A percentile compares a stretch with the other conserved stretches of the same genome.
Evolutionary conservation across 2,797 vertebrate species (phyloP).

Genomic region (Cygnus olor): DNA sequence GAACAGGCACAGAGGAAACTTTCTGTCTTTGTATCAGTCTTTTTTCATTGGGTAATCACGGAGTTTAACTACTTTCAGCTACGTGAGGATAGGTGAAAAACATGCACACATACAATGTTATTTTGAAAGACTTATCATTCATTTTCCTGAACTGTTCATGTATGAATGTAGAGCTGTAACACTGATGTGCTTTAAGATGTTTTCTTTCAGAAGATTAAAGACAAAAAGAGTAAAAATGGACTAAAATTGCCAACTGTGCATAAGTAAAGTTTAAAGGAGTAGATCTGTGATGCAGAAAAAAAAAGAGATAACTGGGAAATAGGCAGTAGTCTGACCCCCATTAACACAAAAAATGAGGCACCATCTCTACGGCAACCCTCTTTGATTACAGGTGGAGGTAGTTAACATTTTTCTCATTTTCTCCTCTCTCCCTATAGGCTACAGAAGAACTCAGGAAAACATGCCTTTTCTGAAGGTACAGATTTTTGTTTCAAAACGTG

Average conservation of each 20-base stretch:
- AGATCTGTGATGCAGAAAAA: not conserved
- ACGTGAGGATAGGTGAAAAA: not conserved
- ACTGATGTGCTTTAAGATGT: not conserved
- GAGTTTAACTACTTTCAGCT: not conserved
- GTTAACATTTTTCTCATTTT: not conserved
- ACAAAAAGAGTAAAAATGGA: not conserved
- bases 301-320: not conserved
- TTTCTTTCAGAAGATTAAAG: not conserved
- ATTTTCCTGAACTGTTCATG: not conserved
- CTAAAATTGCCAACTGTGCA: not conserved
- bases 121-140: not conserved
- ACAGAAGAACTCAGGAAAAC: not conserved
- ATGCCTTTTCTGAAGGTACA: not conserved
- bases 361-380: not conserved
- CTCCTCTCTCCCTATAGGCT: not conserved
- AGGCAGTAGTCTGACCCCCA: not conserved
- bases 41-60: not conserved
- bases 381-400: not conserved
- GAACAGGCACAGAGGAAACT: not conserved
- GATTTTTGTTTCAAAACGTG: not conserved
- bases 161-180: not conserved
- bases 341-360: not conserved
- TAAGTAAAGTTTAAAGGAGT: not conserved
- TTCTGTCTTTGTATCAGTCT: not conserved
- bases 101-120: fast-evolving